Conservation (phyloP, 2,797 vertebrate species). For the Chromobotia macracanthus region DNA sequence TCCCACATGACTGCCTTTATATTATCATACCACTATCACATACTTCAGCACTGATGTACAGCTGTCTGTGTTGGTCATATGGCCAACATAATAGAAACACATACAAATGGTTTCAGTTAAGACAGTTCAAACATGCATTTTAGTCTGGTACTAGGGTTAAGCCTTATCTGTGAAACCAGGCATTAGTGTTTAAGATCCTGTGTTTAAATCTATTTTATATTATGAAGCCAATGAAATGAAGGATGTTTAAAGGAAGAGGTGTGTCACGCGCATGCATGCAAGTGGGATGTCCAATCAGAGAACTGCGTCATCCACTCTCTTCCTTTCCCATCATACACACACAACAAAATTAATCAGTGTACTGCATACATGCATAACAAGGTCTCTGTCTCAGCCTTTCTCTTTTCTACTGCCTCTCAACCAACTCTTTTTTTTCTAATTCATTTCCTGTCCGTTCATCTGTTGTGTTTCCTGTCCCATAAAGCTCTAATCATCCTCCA, state of each 20-base stretch:
- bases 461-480: slow-evolving; percentile 22
- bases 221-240: not conserved
- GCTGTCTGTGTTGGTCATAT: not conserved
- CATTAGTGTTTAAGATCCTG: too few species aligned
- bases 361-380: slow-evolving; percentile 14
- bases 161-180: too few species aligned
- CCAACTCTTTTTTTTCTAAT: slow-evolving; percentile 44
- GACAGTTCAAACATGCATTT: too few species aligned
- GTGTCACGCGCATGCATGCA: slow-evolving; percentile 53
- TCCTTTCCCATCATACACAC: slow-evolving; percentile 72
- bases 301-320: slow-evolving; percentile 68
- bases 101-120: not conserved
- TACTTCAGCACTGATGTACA: not conserved
- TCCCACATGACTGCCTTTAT: not conserved
- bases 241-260: slow-evolving; percentile 30
- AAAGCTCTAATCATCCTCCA: slow-evolving; percentile 23
- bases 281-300: slow-evolving; percentile 78
- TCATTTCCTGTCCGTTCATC: slow-evolving; percentile 9
- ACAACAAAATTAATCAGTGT: slow-evolving; percentile 6
- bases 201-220: not conserved
- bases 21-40: not conserved
- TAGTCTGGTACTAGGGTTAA: too few species aligned
- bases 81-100: not conserved
- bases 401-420: slow-evolving; percentile 54
- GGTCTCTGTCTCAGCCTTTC: slow-evolving; percentile 62